phyloP scores from a whole-genome alignment of 2,113 vertebrate species.

The Geococcyx californianus region DNA sequence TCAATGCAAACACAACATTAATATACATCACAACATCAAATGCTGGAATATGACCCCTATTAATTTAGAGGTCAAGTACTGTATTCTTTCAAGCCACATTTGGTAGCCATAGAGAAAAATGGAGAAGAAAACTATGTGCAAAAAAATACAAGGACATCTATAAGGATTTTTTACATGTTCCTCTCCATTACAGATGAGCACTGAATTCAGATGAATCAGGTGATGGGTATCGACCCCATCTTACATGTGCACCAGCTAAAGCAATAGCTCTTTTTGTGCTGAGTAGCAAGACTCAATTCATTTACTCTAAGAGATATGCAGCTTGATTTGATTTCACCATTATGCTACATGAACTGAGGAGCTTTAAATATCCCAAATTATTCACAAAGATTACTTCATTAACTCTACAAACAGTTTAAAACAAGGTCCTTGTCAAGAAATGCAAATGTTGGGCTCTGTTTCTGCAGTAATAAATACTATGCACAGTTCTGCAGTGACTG shows the following conservation, averaged over 20 bases:
- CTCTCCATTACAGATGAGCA: background rate
- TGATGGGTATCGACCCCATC: background rate
- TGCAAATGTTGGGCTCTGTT: background rate
- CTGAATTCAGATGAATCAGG: background rate
- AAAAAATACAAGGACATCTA: background rate
- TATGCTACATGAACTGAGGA: background rate
- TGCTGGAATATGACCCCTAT: background rate
- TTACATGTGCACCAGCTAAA: background rate
- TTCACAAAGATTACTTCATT: slow-evolving; percentile 47
- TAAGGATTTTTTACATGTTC: background rate
- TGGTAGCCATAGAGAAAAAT: background rate
- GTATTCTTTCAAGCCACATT: background rate
- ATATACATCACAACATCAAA: slow-evolving; percentile 32
- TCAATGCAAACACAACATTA: slow-evolving; percentile 33
- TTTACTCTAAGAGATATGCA: background rate
- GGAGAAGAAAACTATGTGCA: background rate
- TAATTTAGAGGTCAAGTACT: slow-evolving; percentile 13
- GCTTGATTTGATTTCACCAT: slow-evolving; percentile 50
- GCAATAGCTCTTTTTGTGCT: background rate
- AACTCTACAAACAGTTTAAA: slow-evolving; percentile 18
- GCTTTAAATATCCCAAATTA: slow-evolving; percentile 57
- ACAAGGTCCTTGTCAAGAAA: background rate
- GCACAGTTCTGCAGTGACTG: background rate
- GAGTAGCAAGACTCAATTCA: background rate
- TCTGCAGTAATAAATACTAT: background rate